Percentiles rank a stretch among this genome's conserved stretches.
These are phyloP conservation scores for Sciurus carolinensis DNA, from an alignment of 2,797 vertebrate genomes.

Conservation along the genomic window DNA sequence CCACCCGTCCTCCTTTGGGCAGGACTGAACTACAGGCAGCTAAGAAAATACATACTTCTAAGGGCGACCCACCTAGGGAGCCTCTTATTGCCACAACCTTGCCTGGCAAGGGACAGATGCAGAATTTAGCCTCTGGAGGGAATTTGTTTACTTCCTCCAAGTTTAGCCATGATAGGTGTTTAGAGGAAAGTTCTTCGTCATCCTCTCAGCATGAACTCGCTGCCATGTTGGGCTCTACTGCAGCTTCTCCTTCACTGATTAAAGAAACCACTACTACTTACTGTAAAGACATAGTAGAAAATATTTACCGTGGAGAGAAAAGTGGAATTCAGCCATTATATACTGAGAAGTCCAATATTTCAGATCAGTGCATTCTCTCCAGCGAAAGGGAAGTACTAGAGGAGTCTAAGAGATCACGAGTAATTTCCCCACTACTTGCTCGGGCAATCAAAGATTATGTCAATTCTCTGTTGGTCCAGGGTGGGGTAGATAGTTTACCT, in stretches of 20 bases:
- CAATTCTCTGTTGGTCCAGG: constrained; percentile 81
- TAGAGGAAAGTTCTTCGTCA: constrained; percentile 79
- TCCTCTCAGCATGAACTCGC: constrained; percentile 79
- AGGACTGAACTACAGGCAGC: constrained; percentile 86
- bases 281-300: constrained; percentile 79
- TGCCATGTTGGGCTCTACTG: constrained; percentile 80
- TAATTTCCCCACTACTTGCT: constrained; percentile 83
- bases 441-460: constrained; percentile 85
- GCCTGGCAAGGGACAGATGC: constrained; percentile 70
- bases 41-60: constrained; percentile 79
- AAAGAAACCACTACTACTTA: constrained; percentile 81
- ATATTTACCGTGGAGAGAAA: constrained; percentile 72
- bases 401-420: constrained; percentile 78
- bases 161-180: constrained; percentile 73
- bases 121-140: constrained; percentile 72
- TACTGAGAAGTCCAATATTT: constrained; percentile 62
- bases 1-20: constrained; percentile 84
- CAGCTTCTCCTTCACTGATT: constrained; percentile 81
- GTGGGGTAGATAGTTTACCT: constrained; percentile 74
- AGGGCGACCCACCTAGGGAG: constrained; percentile 81
- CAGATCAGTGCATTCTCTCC: constrained; percentile 64
- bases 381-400: constrained; percentile 70
- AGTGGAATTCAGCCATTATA: constrained; percentile 64
- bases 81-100: constrained; percentile 72
- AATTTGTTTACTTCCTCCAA: constrained; percentile 66